Conservation (phyloP, 2,888 invertebrate genomes). For the Caenorhabditis sp. region DNA sequence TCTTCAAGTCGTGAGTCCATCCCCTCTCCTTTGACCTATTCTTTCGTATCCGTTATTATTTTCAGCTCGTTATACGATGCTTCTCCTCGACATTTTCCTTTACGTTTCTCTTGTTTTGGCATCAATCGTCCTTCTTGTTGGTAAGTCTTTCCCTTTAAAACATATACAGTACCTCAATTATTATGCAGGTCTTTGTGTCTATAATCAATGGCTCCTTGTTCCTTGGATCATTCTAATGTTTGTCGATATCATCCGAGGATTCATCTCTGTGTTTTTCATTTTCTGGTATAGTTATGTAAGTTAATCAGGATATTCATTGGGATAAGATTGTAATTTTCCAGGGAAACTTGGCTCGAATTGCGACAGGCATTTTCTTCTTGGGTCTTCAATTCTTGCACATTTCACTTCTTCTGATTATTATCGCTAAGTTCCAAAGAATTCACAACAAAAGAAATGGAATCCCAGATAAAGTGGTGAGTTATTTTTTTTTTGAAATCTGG, state of each 20-base stretch:
- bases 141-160: constrained; percentile 10
- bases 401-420: constrained; percentile 66
- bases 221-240: constrained; percentile 70
- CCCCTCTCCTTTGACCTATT: not conserved
- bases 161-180: constrained; percentile 2
- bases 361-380: constrained; percentile 71
- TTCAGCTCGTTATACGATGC: constrained; percentile 61
- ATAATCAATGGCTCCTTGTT: constrained; percentile 63
- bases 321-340: constrained; percentile 37
- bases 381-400: constrained; percentile 70
- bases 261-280: constrained; percentile 69
- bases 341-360: constrained; percentile 68
- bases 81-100: constrained; percentile 63
- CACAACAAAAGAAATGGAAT: constrained; percentile 62
- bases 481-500: too few relatives aligned
- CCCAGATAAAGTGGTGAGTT: constrained; percentile 36
- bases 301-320: constrained; percentile 4
- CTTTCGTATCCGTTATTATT: not conserved
- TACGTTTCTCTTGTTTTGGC: constrained; percentile 64
- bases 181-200: constrained; percentile 46
- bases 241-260: constrained; percentile 69
- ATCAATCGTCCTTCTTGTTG: constrained; percentile 64
- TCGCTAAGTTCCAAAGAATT: constrained; percentile 71
- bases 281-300: constrained; percentile 67
- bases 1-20: constrained; percentile 7